Conservation (phyloP, 2,797 vertebrate species). For the Yasuhikotakia modesta region DNA sequence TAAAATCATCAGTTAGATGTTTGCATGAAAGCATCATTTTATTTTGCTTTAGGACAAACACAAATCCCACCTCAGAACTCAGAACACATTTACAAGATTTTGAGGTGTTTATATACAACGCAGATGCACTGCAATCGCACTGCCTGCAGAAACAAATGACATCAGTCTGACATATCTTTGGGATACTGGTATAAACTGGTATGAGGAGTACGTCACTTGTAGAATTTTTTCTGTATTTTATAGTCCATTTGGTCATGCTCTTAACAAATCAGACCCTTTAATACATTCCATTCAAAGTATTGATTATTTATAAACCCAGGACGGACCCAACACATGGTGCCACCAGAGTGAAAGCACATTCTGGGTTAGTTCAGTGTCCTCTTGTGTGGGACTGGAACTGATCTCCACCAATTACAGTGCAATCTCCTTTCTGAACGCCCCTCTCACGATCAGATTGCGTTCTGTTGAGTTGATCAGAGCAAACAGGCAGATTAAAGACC, state of each 20-base stretch:
- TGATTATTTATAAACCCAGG: conserved; percentile 24
- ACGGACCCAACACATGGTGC: conserved; percentile 27
- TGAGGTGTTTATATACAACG: neutral
- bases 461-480: conserved; percentile 24
- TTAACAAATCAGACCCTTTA: conserved; percentile 26
- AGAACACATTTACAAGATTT: conserved; percentile 23
- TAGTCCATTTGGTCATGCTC: conserved; percentile 28
- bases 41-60: conserved; percentile 4
- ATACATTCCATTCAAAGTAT: conserved; percentile 35
- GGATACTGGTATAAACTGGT: neutral
- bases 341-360: conserved; percentile 21
- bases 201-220: conserved; percentile 11
- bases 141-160: conserved; percentile 21
- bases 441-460: conserved; percentile 23
- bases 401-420: neutral
- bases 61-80: conserved; percentile 22
- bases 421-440: neutral
- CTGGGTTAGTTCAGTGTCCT: conserved; percentile 21
- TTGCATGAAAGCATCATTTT: conserved; percentile 2
- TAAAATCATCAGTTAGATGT: conserved; percentile 24
- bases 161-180: conserved; percentile 13
- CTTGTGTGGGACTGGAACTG: conserved; percentile 15
- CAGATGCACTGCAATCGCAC: conserved; percentile 6
- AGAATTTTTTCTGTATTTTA: conserved; percentile 12
- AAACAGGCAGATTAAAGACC: neutral